Evolutionary conservation across 2,888 invertebrate species (phyloP).

Genomic region (Drosophila kanekoi): DNA sequence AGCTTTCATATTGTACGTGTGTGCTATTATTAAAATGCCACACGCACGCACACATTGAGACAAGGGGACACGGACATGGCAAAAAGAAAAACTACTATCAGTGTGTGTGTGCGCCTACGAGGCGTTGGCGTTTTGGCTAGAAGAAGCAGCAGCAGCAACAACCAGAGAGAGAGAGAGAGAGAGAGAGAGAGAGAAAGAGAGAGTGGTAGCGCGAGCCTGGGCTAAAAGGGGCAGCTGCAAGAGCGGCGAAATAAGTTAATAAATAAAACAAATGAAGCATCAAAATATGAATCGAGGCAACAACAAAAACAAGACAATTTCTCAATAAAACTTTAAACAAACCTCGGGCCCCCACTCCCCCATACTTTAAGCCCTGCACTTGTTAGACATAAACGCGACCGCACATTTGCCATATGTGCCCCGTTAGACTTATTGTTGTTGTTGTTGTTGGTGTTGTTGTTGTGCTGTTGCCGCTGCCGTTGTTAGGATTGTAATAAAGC

Average conservation of each 20-base stretch:
- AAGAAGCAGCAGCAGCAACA: slow-evolving; percentile 37
- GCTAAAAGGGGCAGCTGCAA: slow-evolving; percentile 16
- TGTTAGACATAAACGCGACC: slow-evolving; percentile 66
- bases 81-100: slow-evolving; percentile 52
- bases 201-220: slow-evolving; percentile 1
- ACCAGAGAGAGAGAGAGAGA: slow-evolving; percentile 10
- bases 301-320: slow-evolving; percentile 31
- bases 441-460: slow-evolving; percentile 13
- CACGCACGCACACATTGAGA: slow-evolving; percentile 40
- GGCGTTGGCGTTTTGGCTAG: slow-evolving; percentile 73
- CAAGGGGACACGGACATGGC: slow-evolving; percentile 23
- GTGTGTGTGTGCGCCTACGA: slow-evolving; percentile 53
- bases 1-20: slow-evolving; percentile 70
- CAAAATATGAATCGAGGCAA: slow-evolving; percentile 52
- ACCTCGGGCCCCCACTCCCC: background rate
- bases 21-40: slow-evolving; percentile 72
- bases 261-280: slow-evolving; percentile 71
- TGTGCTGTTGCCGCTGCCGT: slow-evolving; percentile 1
- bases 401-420: slow-evolving; percentile 63
- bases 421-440: slow-evolving; percentile 9
- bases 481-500: slow-evolving; percentile 66
- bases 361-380: slow-evolving; percentile 38
- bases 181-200: slow-evolving; percentile 9
- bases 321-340: slow-evolving; percentile 41
- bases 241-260: slow-evolving; percentile 49